Conservation (phyloP, 1,140 invertebrate species). For the Leptinotarsa lineolata region DNA sequence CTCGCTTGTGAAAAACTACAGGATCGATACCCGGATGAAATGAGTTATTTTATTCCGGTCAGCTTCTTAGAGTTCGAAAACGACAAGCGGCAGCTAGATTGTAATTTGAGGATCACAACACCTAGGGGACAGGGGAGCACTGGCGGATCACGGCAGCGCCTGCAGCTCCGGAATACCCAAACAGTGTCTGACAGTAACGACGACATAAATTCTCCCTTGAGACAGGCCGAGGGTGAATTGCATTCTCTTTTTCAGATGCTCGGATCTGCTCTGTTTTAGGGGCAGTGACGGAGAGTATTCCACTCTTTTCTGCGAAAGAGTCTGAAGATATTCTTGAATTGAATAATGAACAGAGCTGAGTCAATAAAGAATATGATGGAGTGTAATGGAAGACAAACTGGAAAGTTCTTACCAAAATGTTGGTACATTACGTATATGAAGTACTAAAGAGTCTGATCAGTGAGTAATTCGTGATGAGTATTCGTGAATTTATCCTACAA, state of each 20-base stretch:
- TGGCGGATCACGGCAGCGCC: slow-evolving; percentile 37
- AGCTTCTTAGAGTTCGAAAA: slow-evolving; percentile 40
- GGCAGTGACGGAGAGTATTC: slow-evolving; percentile 3
- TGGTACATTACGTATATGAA: too few species aligned
- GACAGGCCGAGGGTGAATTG: slow-evolving; percentile 30
- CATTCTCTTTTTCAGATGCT: slow-evolving; percentile 25
- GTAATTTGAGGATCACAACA: slow-evolving; percentile 49
- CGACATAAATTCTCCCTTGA: slow-evolving; percentile 55
- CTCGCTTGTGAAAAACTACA: neutral
- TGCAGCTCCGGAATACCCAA: slow-evolving; percentile 50
- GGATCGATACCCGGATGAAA: slow-evolving; percentile 28
- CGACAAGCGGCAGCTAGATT: slow-evolving; percentile 44
- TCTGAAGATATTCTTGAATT: too few species aligned
- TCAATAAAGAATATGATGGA: too few species aligned
- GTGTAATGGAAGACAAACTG: too few species aligned
- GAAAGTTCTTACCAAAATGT: too few species aligned
- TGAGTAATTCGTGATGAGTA: too few species aligned
- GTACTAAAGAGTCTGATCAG: too few species aligned
- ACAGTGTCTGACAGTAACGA: slow-evolving; percentile 55
- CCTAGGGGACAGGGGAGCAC: slow-evolving; percentile 45
- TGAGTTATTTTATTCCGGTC: slow-evolving; percentile 48
- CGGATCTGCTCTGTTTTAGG: neutral
- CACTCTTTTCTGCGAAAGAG: too few species aligned
- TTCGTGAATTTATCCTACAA: too few species aligned
- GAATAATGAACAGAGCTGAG: too few species aligned